phyloP scores from a whole-genome alignment of 2,113 vertebrate genomes.

The Tragelaphus buxtoni region DNA sequence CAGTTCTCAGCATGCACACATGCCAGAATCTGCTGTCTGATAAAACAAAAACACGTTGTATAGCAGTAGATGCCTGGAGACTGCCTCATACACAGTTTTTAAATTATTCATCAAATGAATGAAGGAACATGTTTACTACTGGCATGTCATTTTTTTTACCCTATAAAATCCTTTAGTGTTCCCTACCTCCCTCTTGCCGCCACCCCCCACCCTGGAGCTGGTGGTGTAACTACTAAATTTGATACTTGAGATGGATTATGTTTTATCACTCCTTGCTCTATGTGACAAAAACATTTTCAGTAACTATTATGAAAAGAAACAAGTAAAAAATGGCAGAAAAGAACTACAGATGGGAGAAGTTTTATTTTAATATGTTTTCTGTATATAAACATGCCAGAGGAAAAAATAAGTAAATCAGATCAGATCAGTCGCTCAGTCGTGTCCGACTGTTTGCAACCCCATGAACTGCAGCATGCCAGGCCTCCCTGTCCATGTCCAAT shows the following conservation, averaged over 20 bases:
- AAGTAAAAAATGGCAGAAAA: not conserved
- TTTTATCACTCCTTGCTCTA: not conserved
- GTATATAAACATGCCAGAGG: not conserved
- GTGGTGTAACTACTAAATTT: not conserved
- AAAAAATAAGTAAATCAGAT: not conserved
- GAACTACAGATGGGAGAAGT: not conserved
- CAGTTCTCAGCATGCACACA: rapidly evolving
- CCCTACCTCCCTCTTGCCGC: not conserved
- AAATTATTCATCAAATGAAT: not conserved
- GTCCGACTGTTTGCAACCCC: too few species aligned
- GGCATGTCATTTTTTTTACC: not conserved
- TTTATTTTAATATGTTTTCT: not conserved
- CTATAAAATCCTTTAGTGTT: not conserved
- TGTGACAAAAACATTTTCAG: not conserved
- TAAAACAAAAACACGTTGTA: not conserved
- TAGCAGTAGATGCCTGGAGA: not conserved
- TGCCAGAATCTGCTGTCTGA: not conserved
- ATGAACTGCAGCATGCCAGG: too few species aligned
- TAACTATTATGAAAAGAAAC: not conserved
- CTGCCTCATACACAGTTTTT: not conserved
- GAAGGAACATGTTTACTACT: not conserved
- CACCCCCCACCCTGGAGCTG: too few species aligned
- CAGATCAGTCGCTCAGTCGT: too few species aligned
- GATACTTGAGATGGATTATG: too few species aligned
- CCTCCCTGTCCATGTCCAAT: too few species aligned